A percentile compares a stretch with the other conserved stretches of the same genome.
These are phyloP conservation scores for Benthosema pterotum DNA, from an alignment of 2,797 vertebrate genomes.

Conservation along the genomic window DNA sequence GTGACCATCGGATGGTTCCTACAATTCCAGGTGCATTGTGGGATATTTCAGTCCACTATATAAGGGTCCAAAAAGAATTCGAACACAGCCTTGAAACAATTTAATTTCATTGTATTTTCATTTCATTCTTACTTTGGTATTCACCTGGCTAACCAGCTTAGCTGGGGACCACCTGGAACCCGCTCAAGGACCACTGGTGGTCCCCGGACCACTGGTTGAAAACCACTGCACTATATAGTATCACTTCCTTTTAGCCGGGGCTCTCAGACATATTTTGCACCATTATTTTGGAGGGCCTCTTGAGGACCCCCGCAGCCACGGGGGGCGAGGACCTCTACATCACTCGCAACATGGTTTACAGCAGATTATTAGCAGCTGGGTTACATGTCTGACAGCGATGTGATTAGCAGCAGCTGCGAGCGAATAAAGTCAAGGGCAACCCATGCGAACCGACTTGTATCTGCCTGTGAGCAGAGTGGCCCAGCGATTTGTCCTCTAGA, in stretches of 20 bases:
- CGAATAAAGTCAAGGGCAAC: slow-evolving; percentile 29
- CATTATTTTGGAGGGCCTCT: slow-evolving; percentile 13
- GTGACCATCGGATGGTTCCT: too few relatives aligned
- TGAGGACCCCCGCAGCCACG: background rate
- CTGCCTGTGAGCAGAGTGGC: slow-evolving; percentile 20
- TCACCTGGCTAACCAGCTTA: too few relatives aligned
- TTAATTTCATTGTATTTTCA: too few relatives aligned
- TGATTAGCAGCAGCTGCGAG: slow-evolving; percentile 49
- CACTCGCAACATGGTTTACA: slow-evolving; percentile 12
- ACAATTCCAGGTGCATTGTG: too few relatives aligned
- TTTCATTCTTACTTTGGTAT: too few relatives aligned
- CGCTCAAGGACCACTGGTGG: too few relatives aligned
- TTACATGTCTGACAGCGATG: slow-evolving; percentile 38
- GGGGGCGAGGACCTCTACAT: slow-evolving; percentile 10
- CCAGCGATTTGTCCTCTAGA: background rate
- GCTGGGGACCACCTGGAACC: too few relatives aligned
- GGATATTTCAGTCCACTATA: too few relatives aligned
- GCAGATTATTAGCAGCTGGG: slow-evolving; percentile 35
- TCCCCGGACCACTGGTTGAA: too few relatives aligned
- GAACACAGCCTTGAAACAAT: too few relatives aligned
- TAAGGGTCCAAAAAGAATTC: too few relatives aligned
- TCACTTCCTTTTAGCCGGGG: slow-evolving; percentile 22
- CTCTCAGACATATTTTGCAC: slow-evolving; percentile 5
- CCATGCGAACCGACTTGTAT: slow-evolving; percentile 42
- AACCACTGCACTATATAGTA: too few relatives aligned